These are phyloP conservation scores for Gastrophryne carolinensis DNA, from an alignment of 2,797 vertebrate species.

Conservation along the genomic window DNA sequence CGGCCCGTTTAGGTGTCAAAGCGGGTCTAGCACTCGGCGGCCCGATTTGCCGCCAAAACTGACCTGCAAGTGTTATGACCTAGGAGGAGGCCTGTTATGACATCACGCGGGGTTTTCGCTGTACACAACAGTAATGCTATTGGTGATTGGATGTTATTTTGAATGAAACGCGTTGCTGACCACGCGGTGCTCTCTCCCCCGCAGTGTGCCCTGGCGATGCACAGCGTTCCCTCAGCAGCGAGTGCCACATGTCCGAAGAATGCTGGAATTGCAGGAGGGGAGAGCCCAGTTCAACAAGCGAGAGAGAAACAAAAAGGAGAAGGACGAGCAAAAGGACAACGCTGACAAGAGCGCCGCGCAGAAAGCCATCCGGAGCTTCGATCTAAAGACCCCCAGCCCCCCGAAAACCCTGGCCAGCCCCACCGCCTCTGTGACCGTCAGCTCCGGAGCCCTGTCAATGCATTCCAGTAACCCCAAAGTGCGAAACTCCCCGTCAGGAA, in stretches of 20 bases:
- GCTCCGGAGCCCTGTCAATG: slow-evolving; percentile 97
- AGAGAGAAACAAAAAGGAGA: slow-evolving; percentile 90
- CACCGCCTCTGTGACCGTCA: slow-evolving; percentile 76
- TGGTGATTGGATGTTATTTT: background rate
- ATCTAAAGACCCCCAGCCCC: slow-evolving; percentile 60
- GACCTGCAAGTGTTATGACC: too few relatives aligned
- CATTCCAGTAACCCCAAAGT: slow-evolving; percentile 97
- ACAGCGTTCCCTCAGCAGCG: slow-evolving; percentile 90
- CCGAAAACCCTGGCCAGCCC: slow-evolving; percentile 84
- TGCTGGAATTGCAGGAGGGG: slow-evolving; percentile 97
- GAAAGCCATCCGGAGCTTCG: slow-evolving; percentile 57
- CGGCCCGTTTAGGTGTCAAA: too few relatives aligned
- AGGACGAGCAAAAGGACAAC: slow-evolving; percentile 83
- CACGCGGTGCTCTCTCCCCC: slow-evolving; percentile 25
- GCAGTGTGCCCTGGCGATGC: slow-evolving; percentile 94
- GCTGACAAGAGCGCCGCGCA: slow-evolving; percentile 64
- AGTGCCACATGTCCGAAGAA: slow-evolving; percentile 87
- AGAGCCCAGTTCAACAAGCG: slow-evolving; percentile 88
- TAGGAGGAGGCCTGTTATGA: too few relatives aligned
- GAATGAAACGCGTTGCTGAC: background rate
- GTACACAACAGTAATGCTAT: too few relatives aligned
- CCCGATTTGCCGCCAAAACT: too few relatives aligned
- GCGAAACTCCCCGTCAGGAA: slow-evolving; percentile 98
- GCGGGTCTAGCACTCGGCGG: too few relatives aligned
- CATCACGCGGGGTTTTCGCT: too few relatives aligned